Percentiles rank a stretch among this genome's conserved stretches.
Conservation (phyloP, 2,797 vertebrate species). For the Psittacula derbiana region DNA sequence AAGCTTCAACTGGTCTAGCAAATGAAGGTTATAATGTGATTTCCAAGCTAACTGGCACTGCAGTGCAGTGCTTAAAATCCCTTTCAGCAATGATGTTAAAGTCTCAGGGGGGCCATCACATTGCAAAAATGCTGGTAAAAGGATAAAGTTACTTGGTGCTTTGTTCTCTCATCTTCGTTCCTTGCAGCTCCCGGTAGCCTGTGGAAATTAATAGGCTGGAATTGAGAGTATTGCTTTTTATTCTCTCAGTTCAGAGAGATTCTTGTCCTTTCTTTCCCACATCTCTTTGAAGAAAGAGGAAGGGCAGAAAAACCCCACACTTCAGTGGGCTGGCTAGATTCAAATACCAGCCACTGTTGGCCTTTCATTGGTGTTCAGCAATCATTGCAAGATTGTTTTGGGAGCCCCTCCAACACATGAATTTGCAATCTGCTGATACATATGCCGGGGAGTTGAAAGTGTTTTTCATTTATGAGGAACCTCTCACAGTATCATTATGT, state of each 20-base stretch:
- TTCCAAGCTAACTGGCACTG: conserved; percentile 8
- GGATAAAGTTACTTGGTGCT: not conserved
- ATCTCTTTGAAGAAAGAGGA: conserved; percentile 14
- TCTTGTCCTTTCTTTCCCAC: not conserved
- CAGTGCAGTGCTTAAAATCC: conserved; percentile 23
- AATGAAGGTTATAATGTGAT: not conserved
- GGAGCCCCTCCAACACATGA: conserved; percentile 43
- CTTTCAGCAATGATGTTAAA: conserved; percentile 19
- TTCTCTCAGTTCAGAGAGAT: not conserved
- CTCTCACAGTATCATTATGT: not conserved
- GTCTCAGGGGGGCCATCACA: not conserved
- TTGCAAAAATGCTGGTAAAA: conserved; percentile 30
- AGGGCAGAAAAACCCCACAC: not conserved
- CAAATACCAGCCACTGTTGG: conserved; percentile 46
- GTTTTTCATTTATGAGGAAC: conserved; percentile 4
- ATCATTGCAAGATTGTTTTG: conserved; percentile 15
- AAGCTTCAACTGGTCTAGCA: not conserved
- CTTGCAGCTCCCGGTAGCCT: not conserved
- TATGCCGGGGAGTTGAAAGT: conserved; percentile 21
- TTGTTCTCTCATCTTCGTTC: conserved; percentile 37
- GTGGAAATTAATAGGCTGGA: conserved; percentile 41
- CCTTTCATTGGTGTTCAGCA: conserved; percentile 51
- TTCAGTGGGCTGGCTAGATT: conserved; percentile 38
- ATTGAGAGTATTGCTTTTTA: conserved; percentile 14
- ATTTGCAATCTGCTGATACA: conserved; percentile 66